Evolutionary conservation across 1,140 invertebrate species (phyloP), one percentile per base, ranked within the genome.

Genomic region (Drosophila carrolli): DNA sequence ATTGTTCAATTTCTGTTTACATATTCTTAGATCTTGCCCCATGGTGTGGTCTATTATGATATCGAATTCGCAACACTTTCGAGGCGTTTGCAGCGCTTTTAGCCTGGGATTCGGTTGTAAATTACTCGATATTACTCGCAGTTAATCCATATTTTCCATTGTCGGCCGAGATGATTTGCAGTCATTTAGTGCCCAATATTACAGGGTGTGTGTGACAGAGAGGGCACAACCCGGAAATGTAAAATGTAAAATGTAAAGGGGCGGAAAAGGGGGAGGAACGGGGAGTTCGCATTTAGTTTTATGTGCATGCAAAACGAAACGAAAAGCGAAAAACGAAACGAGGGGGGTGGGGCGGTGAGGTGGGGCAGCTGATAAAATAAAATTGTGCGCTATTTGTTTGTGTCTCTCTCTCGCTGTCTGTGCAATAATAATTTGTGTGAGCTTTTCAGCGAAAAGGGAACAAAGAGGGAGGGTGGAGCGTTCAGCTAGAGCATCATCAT

Each of bases 361-460:
- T 55, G 65, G 83, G 65, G 62, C 84, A 89, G 83, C 83, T 89
- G 83, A 88, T 89, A 88, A 89, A 88, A 89, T 89, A 89, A 83
- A 80, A 86, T 83, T 79, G 75, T 78, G 71, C 55, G 75, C 60
- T 54, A 59, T 59, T 60, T 44, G 55, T 40, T 35, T 59, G 11
- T 16, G 23, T 50, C 43, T 23, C 9, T 10, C 35, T 40, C 27
- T 13, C 7, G 23, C n/a, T 5, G 58, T 61, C 57, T 51, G 54
- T 65, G 63, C 48, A 88, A 86, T 88, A 88, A 86, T 88, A 88
- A 86, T 86, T 78, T 88, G 79, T 71, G 67, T 71, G 68, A 80
- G 83, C 76, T 83, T 83, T 82, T 78, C 55, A 70, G 53, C 43
- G 53, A 5, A 50, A 71, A 57, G 53, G 66, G 68, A 40, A 68